Evolutionary conservation across 92 coral and sea anemone species (phyloP), one percentile per base, ranked within the genome.

Genomic region (Zoanthus sansibaricus): DNA sequence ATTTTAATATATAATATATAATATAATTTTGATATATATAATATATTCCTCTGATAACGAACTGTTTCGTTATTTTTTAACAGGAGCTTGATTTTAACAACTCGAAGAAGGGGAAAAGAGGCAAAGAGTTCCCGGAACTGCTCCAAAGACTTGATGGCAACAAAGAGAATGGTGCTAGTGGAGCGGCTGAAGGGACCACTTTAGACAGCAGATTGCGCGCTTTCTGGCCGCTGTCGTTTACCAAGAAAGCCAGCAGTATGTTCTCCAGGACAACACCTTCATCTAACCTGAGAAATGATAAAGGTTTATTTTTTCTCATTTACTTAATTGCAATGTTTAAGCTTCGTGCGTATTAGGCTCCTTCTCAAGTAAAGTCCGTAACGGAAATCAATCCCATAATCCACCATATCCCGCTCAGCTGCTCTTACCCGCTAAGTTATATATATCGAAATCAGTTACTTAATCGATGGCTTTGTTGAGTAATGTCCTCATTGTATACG

Each of bases 181-280:
- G 46, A 80, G 85, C 17, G 12, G 58, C 59, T 37, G 74, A 80
- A 49, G 75, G 85, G 32, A 14, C 12, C 21, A 44, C 85, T 51
- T 46, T 56, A 16, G 25, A 31, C 20, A 66, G 42, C 74, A 80
- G 66, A 45, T 17, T 62, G 42, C 31, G 58, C 42, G 18, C 14
- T 51, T 66, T 37, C 61, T 80, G 85, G 85, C 59, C 74, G 0
- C 75, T 58, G 15, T 80, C 85, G 0, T 80, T 80, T 52, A 79
- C 72, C 72, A 80, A 64, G 30, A 80, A 46, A 46, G 85, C 61
- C 42, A 80, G 74, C 85, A 80, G 75, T 51, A 80, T 80, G 85
- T 80, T 80, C 46, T 45, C 85, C 9, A 21, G 85, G 47, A 80
- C 85, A 15, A 73, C 66, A 52, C 74, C 85, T 52, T 64, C 85